Evolutionary conservation across 2,113 vertebrate genomes (phyloP).

Genomic region (Rhodinocichla rosea): DNA sequence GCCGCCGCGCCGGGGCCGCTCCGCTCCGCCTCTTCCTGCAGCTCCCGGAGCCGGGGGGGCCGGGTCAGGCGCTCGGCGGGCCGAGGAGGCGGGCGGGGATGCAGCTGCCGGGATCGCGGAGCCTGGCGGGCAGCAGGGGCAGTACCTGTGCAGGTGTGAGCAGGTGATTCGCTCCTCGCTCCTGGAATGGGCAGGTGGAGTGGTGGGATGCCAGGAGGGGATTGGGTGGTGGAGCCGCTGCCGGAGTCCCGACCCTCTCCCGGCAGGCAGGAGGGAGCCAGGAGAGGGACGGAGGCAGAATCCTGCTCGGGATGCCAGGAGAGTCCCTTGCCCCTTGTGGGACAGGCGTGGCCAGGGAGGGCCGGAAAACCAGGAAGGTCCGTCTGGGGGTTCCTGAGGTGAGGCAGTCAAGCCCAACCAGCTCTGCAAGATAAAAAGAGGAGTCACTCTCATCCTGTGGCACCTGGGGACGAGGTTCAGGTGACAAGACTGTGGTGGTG

Average conservation of each 20-base stretch:
- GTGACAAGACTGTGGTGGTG: background rate
- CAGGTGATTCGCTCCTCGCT: background rate
- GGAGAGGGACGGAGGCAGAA: background rate
- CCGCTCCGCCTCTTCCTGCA: background rate
- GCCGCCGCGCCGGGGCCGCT: background rate
- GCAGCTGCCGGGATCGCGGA: accelerated
- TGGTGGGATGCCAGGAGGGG: background rate
- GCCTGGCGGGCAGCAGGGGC: background rate
- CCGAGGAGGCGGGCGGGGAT: background rate
- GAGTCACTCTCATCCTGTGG: background rate
- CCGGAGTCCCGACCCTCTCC: background rate
- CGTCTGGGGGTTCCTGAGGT: background rate
- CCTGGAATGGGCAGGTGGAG: background rate
- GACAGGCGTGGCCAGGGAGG: background rate
- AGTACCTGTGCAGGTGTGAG: background rate
- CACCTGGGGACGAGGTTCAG: background rate
- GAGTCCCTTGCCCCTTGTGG: background rate
- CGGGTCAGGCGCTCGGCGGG: background rate
- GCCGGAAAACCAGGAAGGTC: background rate
- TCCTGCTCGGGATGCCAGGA: background rate
- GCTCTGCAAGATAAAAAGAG: background rate
- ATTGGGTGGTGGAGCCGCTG: background rate
- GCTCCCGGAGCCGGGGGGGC: background rate
- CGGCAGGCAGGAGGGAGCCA: background rate
- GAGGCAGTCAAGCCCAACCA: background rate